Evolutionary conservation across 2,113 vertebrate genomes (phyloP).

Genomic region (Pituophis catenifer): DNA sequence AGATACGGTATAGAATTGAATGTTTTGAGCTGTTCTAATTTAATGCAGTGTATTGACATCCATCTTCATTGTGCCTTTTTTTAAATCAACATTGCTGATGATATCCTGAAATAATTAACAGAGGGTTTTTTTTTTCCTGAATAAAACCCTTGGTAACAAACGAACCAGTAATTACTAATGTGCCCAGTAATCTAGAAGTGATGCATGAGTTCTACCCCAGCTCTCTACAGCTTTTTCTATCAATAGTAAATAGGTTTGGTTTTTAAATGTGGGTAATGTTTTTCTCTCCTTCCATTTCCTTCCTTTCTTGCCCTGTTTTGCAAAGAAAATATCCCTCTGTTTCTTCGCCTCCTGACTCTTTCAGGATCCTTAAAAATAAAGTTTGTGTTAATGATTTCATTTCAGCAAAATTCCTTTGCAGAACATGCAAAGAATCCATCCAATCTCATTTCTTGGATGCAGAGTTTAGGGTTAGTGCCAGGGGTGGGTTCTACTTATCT

Average conservation of each 20-base stretch:
- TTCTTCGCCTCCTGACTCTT: background rate
- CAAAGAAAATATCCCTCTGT: background rate
- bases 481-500: no score
- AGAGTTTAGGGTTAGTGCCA: background rate
- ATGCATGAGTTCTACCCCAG: background rate
- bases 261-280: background rate
- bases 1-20: background rate
- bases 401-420: background rate
- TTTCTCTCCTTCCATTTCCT: background rate
- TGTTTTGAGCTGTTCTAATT: constrained; percentile 10
- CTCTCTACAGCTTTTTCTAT: background rate
- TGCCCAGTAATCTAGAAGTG: background rate
- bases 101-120: constrained; percentile 35
- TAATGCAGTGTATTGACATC: constrained; percentile 32
- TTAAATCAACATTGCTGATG: constrained; percentile 8
- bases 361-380: background rate
- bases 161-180: background rate
- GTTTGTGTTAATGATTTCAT: background rate
- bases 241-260: background rate
- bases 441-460: background rate
- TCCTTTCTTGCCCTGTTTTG: background rate
- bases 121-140: constrained; percentile 24
- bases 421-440: background rate
- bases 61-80: constrained; percentile 15
- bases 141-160: constrained; percentile 37